phyloP scores from a whole-genome alignment of 1,140 invertebrate genomes.

The Penaeus japonicus region DNA sequence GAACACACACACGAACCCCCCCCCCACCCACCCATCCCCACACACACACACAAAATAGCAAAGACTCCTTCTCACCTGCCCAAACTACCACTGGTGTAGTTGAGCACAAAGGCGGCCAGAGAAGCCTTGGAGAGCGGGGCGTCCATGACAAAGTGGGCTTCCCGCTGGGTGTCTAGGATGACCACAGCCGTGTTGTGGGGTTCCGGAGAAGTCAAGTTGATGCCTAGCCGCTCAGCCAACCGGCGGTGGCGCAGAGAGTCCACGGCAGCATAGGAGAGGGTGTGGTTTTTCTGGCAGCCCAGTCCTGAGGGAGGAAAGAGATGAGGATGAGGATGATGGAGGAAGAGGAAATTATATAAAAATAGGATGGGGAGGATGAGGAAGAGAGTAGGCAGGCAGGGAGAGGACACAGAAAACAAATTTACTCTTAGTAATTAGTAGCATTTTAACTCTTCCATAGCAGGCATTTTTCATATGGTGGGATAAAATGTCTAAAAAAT shows the following conservation, averaged over 20 bases:
- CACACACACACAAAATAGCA: background rate
- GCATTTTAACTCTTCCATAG: no score
- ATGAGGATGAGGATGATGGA: background rate
- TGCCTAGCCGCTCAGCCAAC: slow-evolving; percentile 24
- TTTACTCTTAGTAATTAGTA: no score
- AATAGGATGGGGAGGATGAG: no score
- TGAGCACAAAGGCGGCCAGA: slow-evolving; percentile 36
- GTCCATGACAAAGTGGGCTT: slow-evolving; percentile 47
- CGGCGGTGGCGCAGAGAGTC: slow-evolving; percentile 31
- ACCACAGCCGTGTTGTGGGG: slow-evolving; percentile 33
- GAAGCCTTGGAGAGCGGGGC: slow-evolving; percentile 34
- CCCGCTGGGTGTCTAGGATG: slow-evolving; percentile 32
- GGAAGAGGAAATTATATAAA: background rate
- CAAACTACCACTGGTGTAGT: slow-evolving; percentile 29
- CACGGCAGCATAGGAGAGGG: slow-evolving; percentile 34
- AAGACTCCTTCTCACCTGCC: slow-evolving; percentile 13
- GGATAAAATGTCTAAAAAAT: no score
- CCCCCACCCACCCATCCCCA: background rate
- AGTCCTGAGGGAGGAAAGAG: background rate
- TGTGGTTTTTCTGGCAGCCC: slow-evolving; percentile 27
- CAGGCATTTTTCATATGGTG: no score
- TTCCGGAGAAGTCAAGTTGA: slow-evolving; percentile 28
- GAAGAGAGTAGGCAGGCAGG: no score
- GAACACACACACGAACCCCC: no score
- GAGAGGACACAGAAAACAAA: no score